These are phyloP conservation scores for Leptura quadrifasciata DNA, from an alignment of 2,888 invertebrate species.

Conservation along the genomic window DNA sequence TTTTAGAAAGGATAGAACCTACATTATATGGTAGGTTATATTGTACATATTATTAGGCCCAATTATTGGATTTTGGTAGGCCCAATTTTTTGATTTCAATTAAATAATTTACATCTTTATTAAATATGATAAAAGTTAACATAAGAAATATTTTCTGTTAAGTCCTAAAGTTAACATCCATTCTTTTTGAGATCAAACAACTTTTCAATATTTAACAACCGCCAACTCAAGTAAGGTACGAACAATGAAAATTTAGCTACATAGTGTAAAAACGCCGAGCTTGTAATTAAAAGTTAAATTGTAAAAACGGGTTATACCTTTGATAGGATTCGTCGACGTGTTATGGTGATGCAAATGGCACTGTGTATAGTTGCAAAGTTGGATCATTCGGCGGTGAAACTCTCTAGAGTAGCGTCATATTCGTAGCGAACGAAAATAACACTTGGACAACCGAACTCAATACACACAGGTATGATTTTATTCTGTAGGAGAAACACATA, in stretches of 20 bases:
- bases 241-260: neutral
- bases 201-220: neutral
- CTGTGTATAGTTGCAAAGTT: slow-evolving; percentile 29
- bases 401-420: slow-evolving; percentile 50
- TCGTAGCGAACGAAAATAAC: slow-evolving; percentile 51
- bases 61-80: neutral
- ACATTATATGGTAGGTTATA: too few species aligned
- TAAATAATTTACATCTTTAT: too few species aligned
- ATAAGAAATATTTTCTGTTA: too few species aligned
- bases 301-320: neutral
- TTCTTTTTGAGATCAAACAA: neutral
- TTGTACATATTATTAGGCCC: neutral
- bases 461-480: slow-evolving; percentile 56
- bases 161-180: neutral
- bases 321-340: neutral
- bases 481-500: slow-evolving; percentile 37
- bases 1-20: too few species aligned
- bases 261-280: neutral
- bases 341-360: slow-evolving; percentile 21
- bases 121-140: too few species aligned
- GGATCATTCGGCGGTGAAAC: slow-evolving; percentile 50
- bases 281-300: neutral
- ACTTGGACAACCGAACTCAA: slow-evolving; percentile 53
- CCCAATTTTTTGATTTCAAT: too few species aligned
- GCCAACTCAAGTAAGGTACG: neutral